A percentile compares a stretch with the other conserved stretches of the same genome.
These are phyloP conservation scores for Bacillus rossius DNA, from an alignment of 1,140 invertebrate genomes.

Conservation along the genomic window DNA sequence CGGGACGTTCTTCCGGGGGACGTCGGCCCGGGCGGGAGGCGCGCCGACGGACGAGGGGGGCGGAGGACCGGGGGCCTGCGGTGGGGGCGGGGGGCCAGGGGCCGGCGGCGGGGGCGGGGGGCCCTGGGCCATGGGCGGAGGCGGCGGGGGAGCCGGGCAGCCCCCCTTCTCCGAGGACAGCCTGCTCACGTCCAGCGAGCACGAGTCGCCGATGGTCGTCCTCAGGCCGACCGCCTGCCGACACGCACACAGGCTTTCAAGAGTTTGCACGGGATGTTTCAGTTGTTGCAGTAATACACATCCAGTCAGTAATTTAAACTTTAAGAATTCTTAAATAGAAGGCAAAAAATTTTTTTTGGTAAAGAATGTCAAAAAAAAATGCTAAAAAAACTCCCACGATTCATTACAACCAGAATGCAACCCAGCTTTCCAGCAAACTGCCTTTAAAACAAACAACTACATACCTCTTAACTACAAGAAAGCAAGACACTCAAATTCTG, in stretches of 20 bases:
- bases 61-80: constrained; percentile 23
- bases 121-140: constrained; percentile 30
- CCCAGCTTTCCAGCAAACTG: no score
- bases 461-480: no score
- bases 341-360: background rate
- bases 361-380: background rate
- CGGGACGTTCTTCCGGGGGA: constrained; percentile 70
- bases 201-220: background rate
- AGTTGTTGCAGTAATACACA: no score
- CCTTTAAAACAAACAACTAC: no score
- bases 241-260: no score
- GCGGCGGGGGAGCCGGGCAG: constrained; percentile 17
- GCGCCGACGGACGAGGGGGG: background rate
- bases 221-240: constrained; percentile 29
- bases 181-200: background rate
- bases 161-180: constrained; percentile 18
- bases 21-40: constrained; percentile 4
- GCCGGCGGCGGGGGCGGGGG: constrained; percentile 45
- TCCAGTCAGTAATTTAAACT: no score
- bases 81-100: constrained; percentile 1
- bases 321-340: no score
- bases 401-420: no score
- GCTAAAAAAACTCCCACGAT: background rate
- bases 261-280: no score
- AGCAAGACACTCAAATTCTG: no score